Evolutionary conservation across 2,888 invertebrate species (phyloP).

Genomic region (Drosophila demipolita): DNA sequence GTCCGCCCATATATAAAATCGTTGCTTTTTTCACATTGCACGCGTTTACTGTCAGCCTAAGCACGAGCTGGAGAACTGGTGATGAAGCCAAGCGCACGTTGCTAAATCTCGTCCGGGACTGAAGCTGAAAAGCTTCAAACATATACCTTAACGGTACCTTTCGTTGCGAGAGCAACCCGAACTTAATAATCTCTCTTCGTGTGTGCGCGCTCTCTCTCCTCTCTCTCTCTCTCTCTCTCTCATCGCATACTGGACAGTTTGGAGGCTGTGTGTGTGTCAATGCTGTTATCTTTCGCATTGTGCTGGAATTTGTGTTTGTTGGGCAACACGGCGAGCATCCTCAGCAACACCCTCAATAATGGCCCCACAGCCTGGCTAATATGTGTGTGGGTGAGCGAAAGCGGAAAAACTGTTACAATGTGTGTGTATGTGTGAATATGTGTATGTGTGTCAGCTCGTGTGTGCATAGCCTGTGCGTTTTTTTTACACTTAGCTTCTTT

Average conservation of each 20-base stretch:
- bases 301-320: slow-evolving; percentile 78
- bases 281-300: slow-evolving; percentile 70
- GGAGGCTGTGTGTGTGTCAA: slow-evolving; percentile 51
- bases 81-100: slow-evolving; percentile 71
- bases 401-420: slow-evolving; percentile 65
- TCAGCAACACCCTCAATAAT: slow-evolving; percentile 76
- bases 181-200: not conserved
- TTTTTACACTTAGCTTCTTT: slow-evolving; percentile 37
- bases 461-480: slow-evolving; percentile 16
- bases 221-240: not conserved
- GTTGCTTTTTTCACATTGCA: slow-evolving; percentile 47
- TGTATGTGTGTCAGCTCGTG: slow-evolving; percentile 15
- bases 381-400: slow-evolving; percentile 41
- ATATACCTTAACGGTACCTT: slow-evolving; percentile 73
- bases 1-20: slow-evolving; percentile 30
- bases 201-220: slow-evolving; percentile 12
- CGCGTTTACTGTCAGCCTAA: slow-evolving; percentile 43
- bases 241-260: slow-evolving; percentile 19
- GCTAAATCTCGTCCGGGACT: slow-evolving; percentile 84
- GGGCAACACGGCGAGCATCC: slow-evolving; percentile 76
- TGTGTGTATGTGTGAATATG: slow-evolving; percentile 10
- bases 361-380: slow-evolving; percentile 49
- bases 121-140: slow-evolving; percentile 71
- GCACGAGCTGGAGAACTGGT: slow-evolving; percentile 21
- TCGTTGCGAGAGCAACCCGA: slow-evolving; percentile 39